A percentile compares a stretch with the other conserved stretches of the same genome.
phyloP scores from a whole-genome alignment of 1,140 invertebrate species.

The Goniozus legneri region DNA sequence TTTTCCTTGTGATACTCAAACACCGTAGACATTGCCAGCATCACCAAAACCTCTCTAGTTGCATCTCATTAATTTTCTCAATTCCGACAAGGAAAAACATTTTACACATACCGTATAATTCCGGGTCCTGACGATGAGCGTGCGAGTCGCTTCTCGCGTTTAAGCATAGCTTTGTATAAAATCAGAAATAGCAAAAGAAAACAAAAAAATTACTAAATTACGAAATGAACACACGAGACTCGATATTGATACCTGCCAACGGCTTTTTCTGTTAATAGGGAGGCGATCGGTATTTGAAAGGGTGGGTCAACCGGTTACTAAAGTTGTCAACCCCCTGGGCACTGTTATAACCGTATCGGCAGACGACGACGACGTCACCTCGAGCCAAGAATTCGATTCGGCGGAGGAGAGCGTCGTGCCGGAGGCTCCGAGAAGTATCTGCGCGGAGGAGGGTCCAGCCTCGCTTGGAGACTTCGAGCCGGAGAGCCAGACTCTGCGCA shows the following conservation, averaged over 20 bases:
- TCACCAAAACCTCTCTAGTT: constrained; percentile 3
- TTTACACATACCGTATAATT: too few relatives aligned
- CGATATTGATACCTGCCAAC: constrained; percentile 65
- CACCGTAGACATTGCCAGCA: neutral
- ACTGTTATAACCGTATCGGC: constrained; percentile 62
- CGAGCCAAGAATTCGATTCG: constrained; percentile 49
- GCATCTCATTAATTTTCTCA: constrained; percentile 11
- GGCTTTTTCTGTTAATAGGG: constrained; percentile 73
- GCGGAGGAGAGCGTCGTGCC: constrained; percentile 38
- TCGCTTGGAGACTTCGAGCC: constrained; percentile 41
- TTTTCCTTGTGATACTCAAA: neutral
- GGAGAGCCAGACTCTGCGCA: constrained; percentile 38
- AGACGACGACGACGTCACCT: constrained; percentile 47
- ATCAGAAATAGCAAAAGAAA: too few relatives aligned
- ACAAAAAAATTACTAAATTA: too few relatives aligned
- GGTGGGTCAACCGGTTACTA: constrained; percentile 58
- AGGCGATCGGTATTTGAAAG: constrained; percentile 59
- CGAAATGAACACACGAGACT: constrained; percentile 1
- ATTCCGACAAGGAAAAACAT: too few relatives aligned
- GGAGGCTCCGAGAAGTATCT: constrained; percentile 45
- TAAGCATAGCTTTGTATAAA: too few relatives aligned
- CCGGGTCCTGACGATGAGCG: too few relatives aligned
- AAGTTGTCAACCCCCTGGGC: constrained; percentile 70
- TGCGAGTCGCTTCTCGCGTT: too few relatives aligned
- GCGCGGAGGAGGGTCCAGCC: constrained; percentile 55